These are phyloP conservation scores for Drosophila kambysellisi DNA, from an alignment of 2,888 invertebrate species.

Conservation along the genomic window DNA sequence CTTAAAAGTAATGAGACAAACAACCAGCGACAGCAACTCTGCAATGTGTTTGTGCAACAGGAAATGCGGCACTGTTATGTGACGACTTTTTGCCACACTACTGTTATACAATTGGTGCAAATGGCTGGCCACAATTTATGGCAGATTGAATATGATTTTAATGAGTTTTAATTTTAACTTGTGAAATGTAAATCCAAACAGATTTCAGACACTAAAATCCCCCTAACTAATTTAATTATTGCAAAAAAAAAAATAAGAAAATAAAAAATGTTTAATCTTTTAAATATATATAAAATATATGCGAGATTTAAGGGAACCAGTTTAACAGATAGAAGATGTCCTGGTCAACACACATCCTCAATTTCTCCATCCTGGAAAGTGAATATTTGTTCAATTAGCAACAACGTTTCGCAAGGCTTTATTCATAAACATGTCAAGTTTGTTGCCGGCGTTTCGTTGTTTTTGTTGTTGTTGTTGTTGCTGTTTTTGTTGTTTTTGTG, in stretches of 20 bases:
- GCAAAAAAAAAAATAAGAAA: not conserved
- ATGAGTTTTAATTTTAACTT: not conserved
- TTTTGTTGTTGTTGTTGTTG: not conserved
- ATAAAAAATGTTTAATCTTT: too few species aligned
- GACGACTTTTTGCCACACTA: constrained; percentile 23
- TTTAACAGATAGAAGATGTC: not conserved
- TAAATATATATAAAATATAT: too few species aligned
- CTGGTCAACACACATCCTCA: not conserved
- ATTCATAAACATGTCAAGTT: constrained; percentile 35
- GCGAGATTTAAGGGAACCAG: not conserved
- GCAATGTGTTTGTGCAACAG: constrained; percentile 29
- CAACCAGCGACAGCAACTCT: constrained; percentile 20
- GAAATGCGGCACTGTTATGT: constrained; percentile 39
- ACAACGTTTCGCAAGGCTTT: not conserved
- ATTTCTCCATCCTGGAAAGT: not conserved
- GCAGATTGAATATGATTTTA: constrained; percentile 7
- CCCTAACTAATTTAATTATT: not conserved
- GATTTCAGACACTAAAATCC: not conserved
- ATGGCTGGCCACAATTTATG: constrained; percentile 1
- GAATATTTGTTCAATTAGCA: constrained; percentile 21
- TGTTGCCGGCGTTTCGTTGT: constrained; percentile 31
- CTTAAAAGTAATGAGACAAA: constrained; percentile 58
- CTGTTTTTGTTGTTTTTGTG: constrained; percentile 17
- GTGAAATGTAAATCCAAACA: not conserved
- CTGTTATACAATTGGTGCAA: not conserved